Evolutionary conservation across 2,888 invertebrate genomes (phyloP).

Genomic region (Apotomis betuletana): DNA sequence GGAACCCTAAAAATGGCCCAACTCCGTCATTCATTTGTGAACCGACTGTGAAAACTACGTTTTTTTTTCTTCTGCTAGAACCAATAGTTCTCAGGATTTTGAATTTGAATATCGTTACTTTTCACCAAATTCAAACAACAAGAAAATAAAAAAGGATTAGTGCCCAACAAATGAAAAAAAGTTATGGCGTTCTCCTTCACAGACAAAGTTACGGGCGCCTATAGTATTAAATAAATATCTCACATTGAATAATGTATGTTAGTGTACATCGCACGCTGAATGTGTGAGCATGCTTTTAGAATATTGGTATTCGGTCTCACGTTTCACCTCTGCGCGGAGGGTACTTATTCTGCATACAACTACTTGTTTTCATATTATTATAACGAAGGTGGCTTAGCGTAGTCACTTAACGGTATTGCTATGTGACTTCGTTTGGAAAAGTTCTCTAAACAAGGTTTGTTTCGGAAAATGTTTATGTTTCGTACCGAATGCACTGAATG

Average conservation of each 20-base stretch:
- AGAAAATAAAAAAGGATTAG: no score
- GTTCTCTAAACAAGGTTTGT: constrained; percentile 1
- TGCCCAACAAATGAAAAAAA: no score
- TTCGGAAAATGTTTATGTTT: constrained; percentile 9
- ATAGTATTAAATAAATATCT: constrained; percentile 40
- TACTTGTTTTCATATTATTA: constrained; percentile 43
- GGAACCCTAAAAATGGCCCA: no score
- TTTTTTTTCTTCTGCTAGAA: no score
- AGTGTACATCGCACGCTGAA: constrained; percentile 40
- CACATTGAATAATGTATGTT: constrained; percentile 41
- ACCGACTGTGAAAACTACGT: no score
- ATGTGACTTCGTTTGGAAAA: constrained; percentile 13
- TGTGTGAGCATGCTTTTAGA: constrained; percentile 47
- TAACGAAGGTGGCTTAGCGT: constrained; percentile 13
- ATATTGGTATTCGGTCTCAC: constrained; percentile 49
- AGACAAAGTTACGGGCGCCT: no score
- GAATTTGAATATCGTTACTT: no score
- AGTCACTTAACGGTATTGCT: constrained; percentile 25
- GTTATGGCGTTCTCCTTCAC: no score
- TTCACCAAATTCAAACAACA: no score
- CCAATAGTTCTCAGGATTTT: no score
- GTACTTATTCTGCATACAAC: constrained; percentile 43
- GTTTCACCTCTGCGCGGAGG: constrained; percentile 38
- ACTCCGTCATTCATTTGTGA: no score
- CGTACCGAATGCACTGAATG: background rate